Conservation (phyloP, 2,113 vertebrate species). For the Hassar affinis region DNA sequence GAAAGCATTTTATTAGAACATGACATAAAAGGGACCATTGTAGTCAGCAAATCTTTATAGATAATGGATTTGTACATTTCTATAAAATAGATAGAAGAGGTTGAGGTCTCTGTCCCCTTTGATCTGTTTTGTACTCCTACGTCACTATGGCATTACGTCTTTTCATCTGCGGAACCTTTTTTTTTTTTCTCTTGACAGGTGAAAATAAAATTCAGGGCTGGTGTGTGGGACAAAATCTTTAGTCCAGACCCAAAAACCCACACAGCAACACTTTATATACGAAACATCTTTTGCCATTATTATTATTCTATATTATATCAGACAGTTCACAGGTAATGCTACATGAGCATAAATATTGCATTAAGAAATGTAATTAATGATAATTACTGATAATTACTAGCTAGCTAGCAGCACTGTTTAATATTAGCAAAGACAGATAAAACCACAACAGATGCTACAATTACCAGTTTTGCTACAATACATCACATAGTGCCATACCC, state of each 20-base stretch:
- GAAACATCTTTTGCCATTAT: neutral
- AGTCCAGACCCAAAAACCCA: neutral
- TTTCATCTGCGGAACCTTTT: neutral
- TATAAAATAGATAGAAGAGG: neutral
- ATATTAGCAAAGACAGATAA: neutral
- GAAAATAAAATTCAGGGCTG: neutral
- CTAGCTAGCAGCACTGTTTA: neutral
- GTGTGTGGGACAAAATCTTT: neutral
- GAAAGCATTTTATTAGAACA: constrained; percentile 50
- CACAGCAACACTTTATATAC: neutral
- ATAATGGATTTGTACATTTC: constrained; percentile 1
- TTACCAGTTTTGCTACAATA: neutral
- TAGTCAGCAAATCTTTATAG: constrained; percentile 9
- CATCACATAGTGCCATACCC: neutral
- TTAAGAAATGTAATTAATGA: neutral
- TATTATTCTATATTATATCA: neutral
- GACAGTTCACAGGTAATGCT: neutral
- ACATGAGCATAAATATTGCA: neutral
- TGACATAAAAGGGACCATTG: neutral
- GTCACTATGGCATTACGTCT: neutral
- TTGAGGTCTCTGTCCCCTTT: neutral
- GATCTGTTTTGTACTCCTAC: neutral
- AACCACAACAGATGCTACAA: neutral
- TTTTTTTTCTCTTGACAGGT: neutral
- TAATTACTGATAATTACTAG: neutral